Evolutionary conservation across 1,140 invertebrate genomes (phyloP).

Genomic region (Lasioglossum albipes): DNA sequence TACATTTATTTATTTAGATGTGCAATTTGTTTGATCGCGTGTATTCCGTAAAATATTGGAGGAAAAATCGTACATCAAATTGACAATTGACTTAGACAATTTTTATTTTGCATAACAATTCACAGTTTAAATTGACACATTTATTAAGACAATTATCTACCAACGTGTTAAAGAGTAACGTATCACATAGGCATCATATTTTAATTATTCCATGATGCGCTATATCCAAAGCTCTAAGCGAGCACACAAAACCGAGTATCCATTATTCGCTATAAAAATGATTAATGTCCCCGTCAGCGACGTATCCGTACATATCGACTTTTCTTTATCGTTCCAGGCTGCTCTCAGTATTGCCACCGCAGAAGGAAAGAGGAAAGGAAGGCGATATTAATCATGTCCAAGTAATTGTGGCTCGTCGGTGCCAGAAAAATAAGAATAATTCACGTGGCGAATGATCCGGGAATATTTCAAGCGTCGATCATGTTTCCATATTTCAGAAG

Average conservation of each 20-base stretch:
- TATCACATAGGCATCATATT: too few relatives aligned
- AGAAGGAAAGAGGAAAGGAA: background rate
- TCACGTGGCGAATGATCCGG: background rate
- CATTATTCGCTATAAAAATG: background rate
- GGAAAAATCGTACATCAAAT: too few relatives aligned
- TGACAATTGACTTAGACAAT: too few relatives aligned
- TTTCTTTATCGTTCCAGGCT: conserved; percentile 28
- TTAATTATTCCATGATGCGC: too few relatives aligned
- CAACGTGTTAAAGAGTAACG: too few relatives aligned
- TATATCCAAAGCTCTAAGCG: too few relatives aligned
- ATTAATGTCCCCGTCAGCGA: background rate
- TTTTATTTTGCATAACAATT: too few relatives aligned
- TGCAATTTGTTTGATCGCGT: too few relatives aligned
- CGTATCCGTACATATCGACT: conserved; percentile 8
- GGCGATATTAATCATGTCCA: background rate
- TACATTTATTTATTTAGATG: too few relatives aligned
- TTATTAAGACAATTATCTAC: too few relatives aligned
- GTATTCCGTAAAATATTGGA: too few relatives aligned
- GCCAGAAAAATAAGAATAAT: background rate
- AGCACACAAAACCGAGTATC: background rate
- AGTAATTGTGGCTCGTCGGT: background rate
- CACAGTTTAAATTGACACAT: too few relatives aligned
- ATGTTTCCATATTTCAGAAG: background rate
- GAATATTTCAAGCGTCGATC: background rate
- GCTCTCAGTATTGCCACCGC: background rate